Evolutionary conservation across 2,888 invertebrate genomes (phyloP).

Genomic region (Ctena decussata): DNA sequence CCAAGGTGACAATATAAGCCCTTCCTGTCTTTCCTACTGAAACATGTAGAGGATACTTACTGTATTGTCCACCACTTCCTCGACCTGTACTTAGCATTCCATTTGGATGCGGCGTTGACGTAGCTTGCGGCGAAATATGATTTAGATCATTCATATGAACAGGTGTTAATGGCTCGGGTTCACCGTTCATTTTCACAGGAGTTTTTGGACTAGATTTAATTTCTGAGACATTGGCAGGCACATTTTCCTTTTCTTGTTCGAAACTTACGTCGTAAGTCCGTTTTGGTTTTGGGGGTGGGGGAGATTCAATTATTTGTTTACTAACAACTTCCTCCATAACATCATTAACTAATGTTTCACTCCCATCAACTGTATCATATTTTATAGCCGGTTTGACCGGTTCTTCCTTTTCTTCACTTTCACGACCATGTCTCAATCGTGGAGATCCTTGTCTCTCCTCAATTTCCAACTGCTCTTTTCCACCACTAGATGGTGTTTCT

Average conservation of each 20-base stretch:
- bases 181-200: conserved; percentile 64
- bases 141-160: conserved; percentile 69
- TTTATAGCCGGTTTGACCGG: not conserved
- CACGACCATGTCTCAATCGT: conserved; percentile 28
- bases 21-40: no score
- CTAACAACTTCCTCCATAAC: conserved; percentile 25
- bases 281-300: conserved; percentile 62
- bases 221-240: conserved; percentile 69
- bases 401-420: conserved; percentile 19
- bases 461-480: conserved; percentile 49
- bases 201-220: conserved; percentile 68
- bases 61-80: conserved; percentile 45
- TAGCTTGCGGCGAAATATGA: conserved; percentile 76
- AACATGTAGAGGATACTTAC: conserved; percentile 52
- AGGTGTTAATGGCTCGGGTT: conserved; percentile 75
- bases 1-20: no score
- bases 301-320: conserved; percentile 52
- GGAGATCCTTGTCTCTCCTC: conserved; percentile 59
- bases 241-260: conserved; percentile 73
- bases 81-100: conserved; percentile 72
- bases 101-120: conserved; percentile 82
- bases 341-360: conserved; percentile 19
- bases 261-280: conserved; percentile 60
- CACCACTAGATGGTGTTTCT: conserved; percentile 60
- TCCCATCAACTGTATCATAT: not conserved